These are phyloP conservation scores for Megalops atlanticus DNA, from an alignment of 2,113 vertebrate genomes.

Conservation along the genomic window DNA sequence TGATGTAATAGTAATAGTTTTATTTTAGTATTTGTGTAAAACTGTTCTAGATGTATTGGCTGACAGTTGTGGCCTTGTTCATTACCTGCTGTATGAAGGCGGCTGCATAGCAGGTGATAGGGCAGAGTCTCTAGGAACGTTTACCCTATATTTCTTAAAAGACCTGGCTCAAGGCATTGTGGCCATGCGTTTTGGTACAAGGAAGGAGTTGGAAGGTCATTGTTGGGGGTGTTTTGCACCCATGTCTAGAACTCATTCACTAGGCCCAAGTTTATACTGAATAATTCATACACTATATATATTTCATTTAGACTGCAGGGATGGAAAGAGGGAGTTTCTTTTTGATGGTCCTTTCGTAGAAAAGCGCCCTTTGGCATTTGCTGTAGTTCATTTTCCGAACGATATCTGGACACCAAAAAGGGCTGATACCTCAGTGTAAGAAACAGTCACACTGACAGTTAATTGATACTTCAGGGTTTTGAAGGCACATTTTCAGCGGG, in stretches of 20 bases:
- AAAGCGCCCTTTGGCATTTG: neutral
- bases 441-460: neutral
- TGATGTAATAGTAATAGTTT: too few species aligned
- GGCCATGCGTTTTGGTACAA: neutral
- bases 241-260: neutral
- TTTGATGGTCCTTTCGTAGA: neutral
- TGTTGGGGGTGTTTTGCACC: neutral
- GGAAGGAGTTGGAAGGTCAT: neutral
- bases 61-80: neutral
- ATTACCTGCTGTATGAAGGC: neutral
- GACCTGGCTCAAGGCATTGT: neutral
- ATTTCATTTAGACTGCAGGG: constrained; percentile 4
- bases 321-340: neutral
- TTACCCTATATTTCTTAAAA: neutral
- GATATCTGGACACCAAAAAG: neutral
- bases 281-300: constrained; percentile 1
- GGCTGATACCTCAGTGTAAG: neutral
- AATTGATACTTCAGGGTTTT: neutral
- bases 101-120: neutral
- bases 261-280: neutral
- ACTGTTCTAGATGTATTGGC: neutral
- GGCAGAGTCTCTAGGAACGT: neutral
- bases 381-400: too few species aligned
- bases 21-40: too few species aligned
- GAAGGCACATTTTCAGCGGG: neutral